These are phyloP conservation scores for Danio tinwini DNA, from an alignment of 2,797 vertebrate species.

Conservation along the genomic window DNA sequence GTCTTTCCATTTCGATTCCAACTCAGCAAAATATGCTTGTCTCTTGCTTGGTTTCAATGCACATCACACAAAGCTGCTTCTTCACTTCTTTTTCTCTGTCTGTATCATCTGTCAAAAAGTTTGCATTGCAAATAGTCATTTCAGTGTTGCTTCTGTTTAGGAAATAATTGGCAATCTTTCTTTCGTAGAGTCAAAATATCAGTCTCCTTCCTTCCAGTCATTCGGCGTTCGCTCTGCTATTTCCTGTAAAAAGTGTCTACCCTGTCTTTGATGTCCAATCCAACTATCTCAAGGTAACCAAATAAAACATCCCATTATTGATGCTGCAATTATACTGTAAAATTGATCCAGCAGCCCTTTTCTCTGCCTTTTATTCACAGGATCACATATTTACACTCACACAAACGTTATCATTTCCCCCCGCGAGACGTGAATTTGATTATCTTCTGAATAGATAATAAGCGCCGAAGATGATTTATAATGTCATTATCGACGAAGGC, in stretches of 20 bases:
- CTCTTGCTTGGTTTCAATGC: neutral
- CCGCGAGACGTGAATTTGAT: slow-evolving; percentile 59
- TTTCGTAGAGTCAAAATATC: slow-evolving; percentile 10
- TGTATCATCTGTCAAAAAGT: slow-evolving; percentile 37
- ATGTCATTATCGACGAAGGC: slow-evolving; percentile 54
- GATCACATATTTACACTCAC: slow-evolving; percentile 16
- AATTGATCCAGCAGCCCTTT: slow-evolving; percentile 39
- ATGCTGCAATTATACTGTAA: slow-evolving; percentile 56
- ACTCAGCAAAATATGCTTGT: neutral
- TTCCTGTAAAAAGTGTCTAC: slow-evolving; percentile 16
- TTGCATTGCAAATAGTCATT: slow-evolving; percentile 31
- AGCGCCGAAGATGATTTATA: slow-evolving; percentile 61
- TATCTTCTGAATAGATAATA: slow-evolving; percentile 66
- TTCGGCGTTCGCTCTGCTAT: slow-evolving; percentile 33
- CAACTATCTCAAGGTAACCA: slow-evolving; percentile 54
- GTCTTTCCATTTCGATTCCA: neutral
- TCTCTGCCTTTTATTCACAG: slow-evolving; percentile 36
- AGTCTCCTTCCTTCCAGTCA: slow-evolving; percentile 19
- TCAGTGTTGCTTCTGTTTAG: slow-evolving; percentile 28
- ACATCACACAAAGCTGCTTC: neutral
- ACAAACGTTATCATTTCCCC: slow-evolving; percentile 56
- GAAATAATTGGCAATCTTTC: slow-evolving; percentile 35
- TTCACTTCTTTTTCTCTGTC: neutral
- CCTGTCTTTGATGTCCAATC: slow-evolving; percentile 52
- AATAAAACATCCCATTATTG: slow-evolving; percentile 61